These are phyloP conservation scores for Hydrozoanthus gracilis DNA, from an alignment of 92 coral and sea anemone genomes.

Conservation along the genomic window DNA sequence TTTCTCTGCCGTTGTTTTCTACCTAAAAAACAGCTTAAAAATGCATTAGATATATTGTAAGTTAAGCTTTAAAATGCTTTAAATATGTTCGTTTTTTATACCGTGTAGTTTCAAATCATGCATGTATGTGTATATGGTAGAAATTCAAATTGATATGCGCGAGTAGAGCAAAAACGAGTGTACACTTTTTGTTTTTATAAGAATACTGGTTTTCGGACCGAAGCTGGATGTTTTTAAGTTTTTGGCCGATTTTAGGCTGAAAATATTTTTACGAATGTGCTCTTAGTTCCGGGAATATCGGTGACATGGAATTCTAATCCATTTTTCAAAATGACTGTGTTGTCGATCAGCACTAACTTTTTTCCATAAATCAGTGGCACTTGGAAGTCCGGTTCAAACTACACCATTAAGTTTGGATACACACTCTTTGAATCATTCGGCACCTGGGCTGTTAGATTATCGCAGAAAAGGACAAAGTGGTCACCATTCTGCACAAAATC, in stretches of 20 bases:
- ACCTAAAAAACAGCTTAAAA: too few species aligned
- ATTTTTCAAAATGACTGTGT: background rate
- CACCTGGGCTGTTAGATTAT: background rate
- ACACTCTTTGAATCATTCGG: background rate
- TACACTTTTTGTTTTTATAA: background rate
- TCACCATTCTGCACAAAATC: too few species aligned
- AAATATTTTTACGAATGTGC: background rate
- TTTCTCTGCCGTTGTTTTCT: too few species aligned
- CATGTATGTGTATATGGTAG: background rate
- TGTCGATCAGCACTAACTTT: background rate
- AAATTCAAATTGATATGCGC: background rate
- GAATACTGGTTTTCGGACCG: background rate
- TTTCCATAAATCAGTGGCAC: background rate
- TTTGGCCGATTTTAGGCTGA: background rate
- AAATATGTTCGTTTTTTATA: slow-evolving; percentile 4
- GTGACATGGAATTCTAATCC: background rate
- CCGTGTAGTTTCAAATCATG: background rate
- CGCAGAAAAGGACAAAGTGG: too few species aligned
- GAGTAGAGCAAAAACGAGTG: background rate
- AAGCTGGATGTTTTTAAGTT: background rate
- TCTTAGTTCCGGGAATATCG: too few species aligned
- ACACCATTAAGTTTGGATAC: background rate
- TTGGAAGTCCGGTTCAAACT: background rate
- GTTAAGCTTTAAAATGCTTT: background rate
- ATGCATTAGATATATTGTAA: background rate